Evolutionary conservation across 1,140 invertebrate genomes (phyloP), one percentile per base, ranked within the genome.

Genomic region (Heliconius congener): DNA sequence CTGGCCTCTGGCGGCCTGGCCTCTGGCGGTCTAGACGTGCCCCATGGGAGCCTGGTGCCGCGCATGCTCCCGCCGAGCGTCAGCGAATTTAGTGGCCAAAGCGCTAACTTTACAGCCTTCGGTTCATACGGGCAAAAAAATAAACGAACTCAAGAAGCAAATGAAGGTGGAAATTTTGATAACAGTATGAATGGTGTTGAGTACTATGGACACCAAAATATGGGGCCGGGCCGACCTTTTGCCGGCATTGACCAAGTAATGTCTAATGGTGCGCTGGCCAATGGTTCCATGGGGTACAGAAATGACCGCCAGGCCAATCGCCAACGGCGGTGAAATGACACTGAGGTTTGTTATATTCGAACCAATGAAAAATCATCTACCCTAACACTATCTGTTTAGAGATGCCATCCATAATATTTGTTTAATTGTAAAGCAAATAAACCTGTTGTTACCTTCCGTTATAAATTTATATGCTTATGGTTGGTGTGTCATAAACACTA

Each of bases 261-360:
- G 82, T 81, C 74, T 75, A 88, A 88, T 77, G 84, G 85, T 87
- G 89, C 91, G 90, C 84, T 82, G 89, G 87, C 88, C 39, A 90
- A 91, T 86, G 92, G 92, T 88, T 92, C 93, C 89, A 87, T 93
- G 93, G 92, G 93, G 91, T 94, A 94, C 88, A 87, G 88, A 85
- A 88, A 90, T 85, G 91, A 93, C 92, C 93, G 93, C 91, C 93
- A 93, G 93, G 91, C 90, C 85, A 93, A 93, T 90, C 92, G 90
- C 88, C 91, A 85, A 79, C 87, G 91, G 83, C 91, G 91, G 87
- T 93, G 91, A 93, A 90, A 84, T 66, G 30, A 66, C 60, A 66
- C 27, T 82, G 93, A 94, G 93, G 93, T 94, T 94, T 94, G 93
- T 94, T 92, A 88, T 81, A 88, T 90, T 93, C 87, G 90, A 91